These are phyloP conservation scores for Ictalurus punctatus DNA, from an alignment of 2,113 vertebrate genomes.

Conservation along the genomic window DNA sequence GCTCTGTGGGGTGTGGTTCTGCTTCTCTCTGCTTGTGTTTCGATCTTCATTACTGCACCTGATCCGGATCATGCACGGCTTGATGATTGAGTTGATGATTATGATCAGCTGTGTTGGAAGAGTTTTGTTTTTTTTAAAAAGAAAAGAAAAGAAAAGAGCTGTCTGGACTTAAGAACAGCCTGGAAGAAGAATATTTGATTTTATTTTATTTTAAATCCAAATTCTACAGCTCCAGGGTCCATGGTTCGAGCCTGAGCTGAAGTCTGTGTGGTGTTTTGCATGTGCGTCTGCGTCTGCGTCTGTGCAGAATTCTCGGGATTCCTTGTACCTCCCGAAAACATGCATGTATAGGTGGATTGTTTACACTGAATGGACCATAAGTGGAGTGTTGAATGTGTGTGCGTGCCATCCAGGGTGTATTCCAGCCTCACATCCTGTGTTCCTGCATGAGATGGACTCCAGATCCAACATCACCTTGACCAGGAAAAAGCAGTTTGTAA, in stretches of 20 bases:
- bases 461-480: background rate
- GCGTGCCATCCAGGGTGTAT: background rate
- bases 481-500: background rate
- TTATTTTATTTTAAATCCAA: background rate
- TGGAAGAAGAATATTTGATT: background rate
- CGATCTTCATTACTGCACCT: constrained; percentile 1
- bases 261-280: background rate
- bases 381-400: background rate
- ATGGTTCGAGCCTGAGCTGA: background rate
- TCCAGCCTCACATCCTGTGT: background rate
- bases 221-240: background rate
- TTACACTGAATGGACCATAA: background rate
- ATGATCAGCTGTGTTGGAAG: background rate
- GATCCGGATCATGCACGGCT: background rate
- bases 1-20: constrained; percentile 29
- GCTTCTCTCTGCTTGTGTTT: background rate
- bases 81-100: background rate
- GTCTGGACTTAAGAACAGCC: background rate
- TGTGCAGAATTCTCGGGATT: background rate
- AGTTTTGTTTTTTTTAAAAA: too few relatives aligned
- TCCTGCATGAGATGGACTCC: background rate
- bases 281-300: background rate
- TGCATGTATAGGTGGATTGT: background rate
- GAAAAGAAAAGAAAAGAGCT: background rate
- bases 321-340: background rate